phyloP scores from a whole-genome alignment of 2,888 invertebrate species.

The Pteria penguin region DNA sequence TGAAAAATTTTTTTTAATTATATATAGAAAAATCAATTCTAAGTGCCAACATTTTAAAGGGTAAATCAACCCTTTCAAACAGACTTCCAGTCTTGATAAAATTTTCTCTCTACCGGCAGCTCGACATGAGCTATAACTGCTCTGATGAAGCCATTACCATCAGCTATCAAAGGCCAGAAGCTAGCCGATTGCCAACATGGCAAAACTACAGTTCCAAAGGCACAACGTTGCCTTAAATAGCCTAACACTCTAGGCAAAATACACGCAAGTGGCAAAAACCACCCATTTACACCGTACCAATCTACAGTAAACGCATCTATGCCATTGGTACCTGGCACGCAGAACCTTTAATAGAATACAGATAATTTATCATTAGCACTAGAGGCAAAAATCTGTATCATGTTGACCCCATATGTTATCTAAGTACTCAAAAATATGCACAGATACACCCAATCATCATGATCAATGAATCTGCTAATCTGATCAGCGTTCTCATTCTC shows the following conservation, averaged over 20 bases:
- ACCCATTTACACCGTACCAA: too few relatives aligned
- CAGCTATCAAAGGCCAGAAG: constrained; percentile 21
- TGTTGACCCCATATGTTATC: constrained; percentile 35
- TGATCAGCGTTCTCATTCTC: constrained; percentile 30
- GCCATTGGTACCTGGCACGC: constrained; percentile 14
- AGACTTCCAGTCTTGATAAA: not conserved
- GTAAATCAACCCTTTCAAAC: constrained; percentile 16
- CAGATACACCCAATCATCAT: constrained; percentile 31
- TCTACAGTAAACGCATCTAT: constrained; percentile 18
- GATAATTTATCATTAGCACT: constrained; percentile 39
- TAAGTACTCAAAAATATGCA: constrained; percentile 2
- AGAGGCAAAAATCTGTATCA: constrained; percentile 46
- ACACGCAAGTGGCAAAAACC: constrained; percentile 32
- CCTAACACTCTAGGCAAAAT: too few relatives aligned
- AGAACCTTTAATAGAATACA: constrained; percentile 41
- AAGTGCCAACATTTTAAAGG: constrained; percentile 15
- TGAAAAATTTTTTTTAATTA: too few relatives aligned
- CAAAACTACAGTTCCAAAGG: constrained; percentile 33
- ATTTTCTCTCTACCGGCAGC: constrained; percentile 1
- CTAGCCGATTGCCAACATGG: too few relatives aligned
- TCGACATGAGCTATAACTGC: constrained; percentile 9
- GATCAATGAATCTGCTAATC: constrained; percentile 29
- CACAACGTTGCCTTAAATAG: constrained; percentile 23
- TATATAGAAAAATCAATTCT: constrained; percentile 16
- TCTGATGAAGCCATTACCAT: not conserved